Base-by-base conservation (phyloP, 2,888 invertebrate genomes). In the Drosophila koepferae region DNA sequence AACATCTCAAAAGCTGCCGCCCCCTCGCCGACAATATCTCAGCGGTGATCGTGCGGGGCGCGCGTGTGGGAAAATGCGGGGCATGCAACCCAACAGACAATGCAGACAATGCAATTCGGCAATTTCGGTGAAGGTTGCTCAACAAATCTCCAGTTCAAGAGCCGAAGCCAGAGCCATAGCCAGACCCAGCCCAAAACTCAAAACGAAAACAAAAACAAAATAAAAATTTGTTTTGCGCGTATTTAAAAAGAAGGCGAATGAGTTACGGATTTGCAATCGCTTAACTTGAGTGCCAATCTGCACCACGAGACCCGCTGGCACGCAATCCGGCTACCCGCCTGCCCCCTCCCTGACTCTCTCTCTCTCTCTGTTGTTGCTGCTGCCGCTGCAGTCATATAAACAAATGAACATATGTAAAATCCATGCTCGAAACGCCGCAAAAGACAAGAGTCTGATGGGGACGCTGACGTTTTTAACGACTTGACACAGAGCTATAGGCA, bases 201-300 rank as follows among this genome's bases (percentile, higher is more conserved):
- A 55, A 61, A 40, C 14, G 23, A 43, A 56, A 56, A 43, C 23
- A 49, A 40, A 46, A 48, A 44, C 40, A 58, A 72, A 58, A 69
- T 61, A 74, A 38, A 77, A 76, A 78, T 78, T 80, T 81, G 82
- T 89, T 84, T 67, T 82, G 85, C 72, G 66, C 75, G 87, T 68
- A 89, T 84, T 81, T 84, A 84, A 81, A 74, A 63, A 71, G 63
- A 74, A 79, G 79, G 44, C 82, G 67, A 91, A 87, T 91, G 87
- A 91, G 91, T 90, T 90, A 90, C 91, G 91, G 90, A 91, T 89
- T 91, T 91, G 90, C 82, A 89, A 90, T 90, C 84, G 90, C 87
- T 90, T 86, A 84, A 77, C 63, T 86, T 90, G 84, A 86, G 86
- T 89, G 81, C 79, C 86, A 86, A 88, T 86, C 88, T 88, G 72